phyloP scores from a whole-genome alignment of 2,797 vertebrate species.

The Micromesistius poutassou region DNA sequence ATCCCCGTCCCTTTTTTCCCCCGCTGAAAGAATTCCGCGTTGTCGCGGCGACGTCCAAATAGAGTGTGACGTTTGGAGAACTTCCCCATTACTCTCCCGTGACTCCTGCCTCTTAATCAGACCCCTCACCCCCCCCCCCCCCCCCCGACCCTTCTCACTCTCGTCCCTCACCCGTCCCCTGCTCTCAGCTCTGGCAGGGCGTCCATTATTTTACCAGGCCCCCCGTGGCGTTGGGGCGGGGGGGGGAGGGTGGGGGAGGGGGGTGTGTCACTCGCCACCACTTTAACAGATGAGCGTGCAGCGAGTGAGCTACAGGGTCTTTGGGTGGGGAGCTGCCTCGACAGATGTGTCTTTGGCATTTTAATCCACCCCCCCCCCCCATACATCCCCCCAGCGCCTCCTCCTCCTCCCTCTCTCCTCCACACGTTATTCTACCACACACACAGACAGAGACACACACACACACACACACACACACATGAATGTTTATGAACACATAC shows the following conservation, averaged over 20 bases:
- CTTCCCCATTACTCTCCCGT: background rate
- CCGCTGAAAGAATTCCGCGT: too few species aligned
- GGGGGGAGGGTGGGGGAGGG: slow-evolving; percentile 50
- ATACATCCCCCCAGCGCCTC: background rate
- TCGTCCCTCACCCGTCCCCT: slow-evolving; percentile 13
- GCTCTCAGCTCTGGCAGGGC: slow-evolving; percentile 43
- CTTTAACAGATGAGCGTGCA: slow-evolving; percentile 71
- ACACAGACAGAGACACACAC: slow-evolving; percentile 5
- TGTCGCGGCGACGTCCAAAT: too few species aligned
- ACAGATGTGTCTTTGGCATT: slow-evolving; percentile 64
- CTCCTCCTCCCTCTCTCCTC: background rate
- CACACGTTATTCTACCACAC: too few species aligned
- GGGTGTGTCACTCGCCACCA: slow-evolving; percentile 61
- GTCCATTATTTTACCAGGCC: slow-evolving; percentile 66
- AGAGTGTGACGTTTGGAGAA: background rate
- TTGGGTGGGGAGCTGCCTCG: slow-evolving; percentile 33
- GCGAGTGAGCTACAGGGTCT: slow-evolving; percentile 61
- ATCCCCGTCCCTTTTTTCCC: too few species aligned
- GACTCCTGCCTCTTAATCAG: background rate
- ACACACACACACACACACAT: slow-evolving; percentile 15
- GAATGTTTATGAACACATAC: background rate
- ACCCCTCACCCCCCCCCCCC: too few species aligned
- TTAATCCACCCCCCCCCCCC: slow-evolving; percentile 49
- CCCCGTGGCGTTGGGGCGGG: too few species aligned
- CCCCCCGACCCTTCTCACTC: background rate